These are phyloP conservation scores for Candidula unifasciata DNA, from an alignment of 2,888 invertebrate genomes.

Conservation along the genomic window DNA sequence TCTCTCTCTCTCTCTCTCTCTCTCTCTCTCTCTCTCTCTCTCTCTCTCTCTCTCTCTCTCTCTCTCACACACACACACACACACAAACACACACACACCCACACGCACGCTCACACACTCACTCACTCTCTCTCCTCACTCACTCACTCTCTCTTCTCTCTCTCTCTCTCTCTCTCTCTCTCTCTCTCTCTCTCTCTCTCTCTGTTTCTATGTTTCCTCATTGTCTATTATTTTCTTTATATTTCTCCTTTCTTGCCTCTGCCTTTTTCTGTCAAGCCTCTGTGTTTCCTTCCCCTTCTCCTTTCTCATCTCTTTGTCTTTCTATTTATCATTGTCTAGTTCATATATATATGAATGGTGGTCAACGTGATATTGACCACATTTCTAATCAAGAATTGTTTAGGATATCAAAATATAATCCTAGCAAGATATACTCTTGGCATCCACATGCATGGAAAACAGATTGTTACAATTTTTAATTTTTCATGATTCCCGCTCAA, in stretches of 20 bases:
- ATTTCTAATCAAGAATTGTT: too few relatives aligned
- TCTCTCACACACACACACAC: slow-evolving; percentile 5
- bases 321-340: not conserved
- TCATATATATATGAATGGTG: too few relatives aligned
- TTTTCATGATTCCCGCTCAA: too few relatives aligned
- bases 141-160: not conserved
- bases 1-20: not conserved
- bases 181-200: not conserved
- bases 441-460: too few relatives aligned
- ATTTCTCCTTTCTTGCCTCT: not conserved
- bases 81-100: too few relatives aligned
- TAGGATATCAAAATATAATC: too few relatives aligned
- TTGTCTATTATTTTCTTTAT: not conserved
- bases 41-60: slow-evolving; percentile 1
- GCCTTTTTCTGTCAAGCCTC: not conserved
- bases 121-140: slow-evolving; percentile 2
- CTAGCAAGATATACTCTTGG: too few relatives aligned
- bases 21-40: slow-evolving; percentile 36
- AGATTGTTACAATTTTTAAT: too few relatives aligned
- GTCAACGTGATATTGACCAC: too few relatives aligned
- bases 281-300: slow-evolving; percentile 5
- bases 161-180: not conserved
- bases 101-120: slow-evolving; percentile 5
- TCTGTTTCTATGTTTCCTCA: not conserved
- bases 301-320: not conserved